Conservation (phyloP, 2,888 invertebrate genomes). For the Apotomis turbidana region DNA sequence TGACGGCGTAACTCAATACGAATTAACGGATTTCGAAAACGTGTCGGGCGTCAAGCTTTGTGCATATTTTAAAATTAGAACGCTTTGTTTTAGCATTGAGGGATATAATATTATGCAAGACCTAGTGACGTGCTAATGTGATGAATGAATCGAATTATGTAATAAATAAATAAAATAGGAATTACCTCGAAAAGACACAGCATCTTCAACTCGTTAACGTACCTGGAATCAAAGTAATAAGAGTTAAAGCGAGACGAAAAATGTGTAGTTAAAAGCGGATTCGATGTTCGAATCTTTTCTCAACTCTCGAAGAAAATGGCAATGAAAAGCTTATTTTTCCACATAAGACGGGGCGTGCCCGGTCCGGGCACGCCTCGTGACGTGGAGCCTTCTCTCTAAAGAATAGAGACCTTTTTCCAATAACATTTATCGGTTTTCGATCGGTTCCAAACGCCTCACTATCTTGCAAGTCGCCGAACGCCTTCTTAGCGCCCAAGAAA, state of each 20-base stretch:
- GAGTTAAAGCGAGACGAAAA: constrained; percentile 25
- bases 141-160: constrained; percentile 35
- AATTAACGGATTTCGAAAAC: constrained; percentile 75
- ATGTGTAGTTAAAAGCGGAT: constrained; percentile 16
- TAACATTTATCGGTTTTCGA: constrained; percentile 78
- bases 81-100: constrained; percentile 25
- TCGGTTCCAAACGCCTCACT: constrained; percentile 81
- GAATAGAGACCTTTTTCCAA: constrained; percentile 80
- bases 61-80: constrained; percentile 40
- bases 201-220: constrained; percentile 65
- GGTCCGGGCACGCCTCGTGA: constrained; percentile 69
- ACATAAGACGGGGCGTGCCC: constrained; percentile 80
- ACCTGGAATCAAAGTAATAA: constrained; percentile 62
- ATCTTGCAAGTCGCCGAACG: constrained; percentile 83
- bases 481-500: constrained; percentile 72
- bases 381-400: constrained; percentile 66
- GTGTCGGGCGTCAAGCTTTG: constrained; percentile 45
- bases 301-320: constrained; percentile 57
- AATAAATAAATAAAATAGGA: constrained; percentile 44
- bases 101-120: constrained; percentile 20
- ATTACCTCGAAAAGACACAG: constrained; percentile 73
- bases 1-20: constrained; percentile 79
- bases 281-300: constrained; percentile 36
- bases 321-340: constrained; percentile 73
- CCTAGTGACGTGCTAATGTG: constrained; percentile 25